Evolutionary conservation across 2,797 vertebrate species (phyloP), one percentile per base, ranked within the genome.

Genomic region (Pseudomugil tenellus): DNA sequence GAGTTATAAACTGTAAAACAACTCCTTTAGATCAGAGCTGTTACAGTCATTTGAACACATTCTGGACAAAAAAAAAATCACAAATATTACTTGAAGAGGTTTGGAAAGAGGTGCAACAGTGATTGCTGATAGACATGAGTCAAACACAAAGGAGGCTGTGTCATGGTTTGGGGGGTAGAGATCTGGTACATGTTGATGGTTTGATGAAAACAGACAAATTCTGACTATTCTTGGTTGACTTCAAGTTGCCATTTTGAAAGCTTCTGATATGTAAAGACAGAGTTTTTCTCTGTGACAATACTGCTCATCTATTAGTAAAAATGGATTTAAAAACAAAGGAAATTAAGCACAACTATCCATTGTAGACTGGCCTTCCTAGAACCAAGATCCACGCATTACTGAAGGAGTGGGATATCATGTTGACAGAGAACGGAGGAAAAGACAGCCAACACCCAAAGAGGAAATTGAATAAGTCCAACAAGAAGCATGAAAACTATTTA

Each of bases 1-100:
- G 58, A 70, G 70, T 53, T 29, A 74, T 64, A 64, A 76, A 52
- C 32, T 46, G 52, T 43, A 43, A 19, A 19, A 8, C 39, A 43
- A 41, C 39, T 6, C 2, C 1, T 35, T 13, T 10, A 41, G 39
- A 43, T 19, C 39, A 43, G 19, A 43, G 17, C 39, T 43, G 39
- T 8, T 43, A 17, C 19, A 17, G 37, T 14, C 16, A 5, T 39
- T 43, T 19, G 17, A 43, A 19, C 39, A 19, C 39, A 43, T 43
- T 43, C 37, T 39, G 37, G 14, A 43, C 39, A 8, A 19, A 31
- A 31, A 6, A 3, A n/a, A n/a, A n/a, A n/a, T n/a, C n/a, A n/a
- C n/a, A n/a, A 39, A 39, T 39, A 39, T 6, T 14, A 16, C 16
- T 39, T 3, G 35, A 11, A 16, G 5, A 17, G 16, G 14, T 39